A percentile compares a stretch with the other conserved stretches of the same genome.
These are phyloP conservation scores for Lepidocolaptes lacrymiger DNA, from an alignment of 2,797 vertebrate genomes.

Conservation along the genomic window DNA sequence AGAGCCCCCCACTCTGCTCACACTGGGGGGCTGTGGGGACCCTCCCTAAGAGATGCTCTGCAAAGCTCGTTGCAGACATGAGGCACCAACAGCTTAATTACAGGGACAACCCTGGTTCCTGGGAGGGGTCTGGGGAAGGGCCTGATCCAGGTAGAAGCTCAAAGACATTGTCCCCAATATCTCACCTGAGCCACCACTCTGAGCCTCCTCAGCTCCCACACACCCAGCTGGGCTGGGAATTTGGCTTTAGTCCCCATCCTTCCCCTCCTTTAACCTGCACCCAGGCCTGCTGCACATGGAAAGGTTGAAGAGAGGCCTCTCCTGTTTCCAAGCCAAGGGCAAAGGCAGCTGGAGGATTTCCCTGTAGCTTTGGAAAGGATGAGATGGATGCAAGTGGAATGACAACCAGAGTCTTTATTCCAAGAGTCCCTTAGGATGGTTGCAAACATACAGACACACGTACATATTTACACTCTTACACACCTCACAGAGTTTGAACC, in stretches of 20 bases:
- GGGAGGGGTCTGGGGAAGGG: neutral
- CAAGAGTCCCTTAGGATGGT: constrained; percentile 72
- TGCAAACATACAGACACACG: constrained; percentile 81
- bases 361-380: constrained; percentile 16
- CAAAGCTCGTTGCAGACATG: neutral
- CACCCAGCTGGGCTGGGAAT: neutral
- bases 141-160: no score
- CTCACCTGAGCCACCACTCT: neutral
- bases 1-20: neutral
- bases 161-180: rapidly evolving
- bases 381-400: constrained; percentile 53
- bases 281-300: neutral
- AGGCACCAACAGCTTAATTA: neutral
- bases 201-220: neutral
- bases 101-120: neutral
- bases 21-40: neutral
- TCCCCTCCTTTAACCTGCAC: neutral
- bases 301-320: neutral
- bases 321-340: neutral
- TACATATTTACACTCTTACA: constrained; percentile 82
- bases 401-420: constrained; percentile 81
- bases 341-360: neutral
- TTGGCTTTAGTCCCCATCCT: neutral
- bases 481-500: constrained; percentile 77
- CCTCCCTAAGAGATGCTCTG: neutral